These are phyloP conservation scores for Allochrocebus solatus DNA, from an alignment of 2,797 vertebrate species.

Conservation along the genomic window DNA sequence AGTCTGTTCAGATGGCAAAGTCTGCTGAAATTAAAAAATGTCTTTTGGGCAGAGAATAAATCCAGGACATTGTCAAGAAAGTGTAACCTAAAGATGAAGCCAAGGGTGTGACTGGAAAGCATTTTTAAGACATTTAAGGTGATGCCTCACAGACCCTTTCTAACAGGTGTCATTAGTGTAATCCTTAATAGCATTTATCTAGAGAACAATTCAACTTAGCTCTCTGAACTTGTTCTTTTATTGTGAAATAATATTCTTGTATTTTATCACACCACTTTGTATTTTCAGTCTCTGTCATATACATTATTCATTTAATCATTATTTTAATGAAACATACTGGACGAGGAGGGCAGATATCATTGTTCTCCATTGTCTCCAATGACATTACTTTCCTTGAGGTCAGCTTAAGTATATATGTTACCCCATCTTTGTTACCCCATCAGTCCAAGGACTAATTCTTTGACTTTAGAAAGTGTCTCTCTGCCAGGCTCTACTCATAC, in stretches of 20 bases:
- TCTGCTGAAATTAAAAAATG: neutral
- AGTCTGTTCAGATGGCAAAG: neutral
- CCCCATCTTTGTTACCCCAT: neutral
- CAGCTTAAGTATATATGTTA: neutral
- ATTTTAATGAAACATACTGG: neutral
- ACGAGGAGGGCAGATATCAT: neutral
- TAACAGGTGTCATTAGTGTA: neutral
- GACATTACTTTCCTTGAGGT: neutral
- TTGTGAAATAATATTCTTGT: neutral
- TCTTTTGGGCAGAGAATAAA: neutral
- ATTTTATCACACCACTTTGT: neutral
- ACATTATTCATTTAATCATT: neutral
- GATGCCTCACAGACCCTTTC: neutral
- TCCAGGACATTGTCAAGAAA: neutral
- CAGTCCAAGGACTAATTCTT: neutral
- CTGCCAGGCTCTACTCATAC: neutral
- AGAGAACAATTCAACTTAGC: neutral
- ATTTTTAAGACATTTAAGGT: neutral
- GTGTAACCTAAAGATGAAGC: neutral
- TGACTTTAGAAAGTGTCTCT: neutral
- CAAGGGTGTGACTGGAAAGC: neutral
- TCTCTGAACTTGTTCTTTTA: neutral
- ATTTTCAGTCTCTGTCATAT: neutral
- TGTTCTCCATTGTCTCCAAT: neutral
- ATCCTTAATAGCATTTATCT: neutral